Evolutionary conservation across 2,113 vertebrate species (phyloP).

Genomic region (Phycodurus eques): DNA sequence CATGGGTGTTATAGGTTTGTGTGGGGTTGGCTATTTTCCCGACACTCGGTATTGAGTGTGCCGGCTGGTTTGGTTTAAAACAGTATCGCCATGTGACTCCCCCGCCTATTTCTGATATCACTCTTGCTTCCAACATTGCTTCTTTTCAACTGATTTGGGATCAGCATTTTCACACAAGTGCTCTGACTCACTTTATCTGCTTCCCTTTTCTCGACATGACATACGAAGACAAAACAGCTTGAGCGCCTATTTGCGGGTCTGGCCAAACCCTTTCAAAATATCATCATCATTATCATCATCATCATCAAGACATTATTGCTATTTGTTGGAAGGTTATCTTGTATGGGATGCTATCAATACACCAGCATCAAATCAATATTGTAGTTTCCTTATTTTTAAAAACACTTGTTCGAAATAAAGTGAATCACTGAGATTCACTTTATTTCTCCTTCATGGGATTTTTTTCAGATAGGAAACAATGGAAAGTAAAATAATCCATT

Average conservation of each 20-base stretch:
- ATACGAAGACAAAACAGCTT: slow-evolving; percentile 42
- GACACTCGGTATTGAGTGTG: slow-evolving; percentile 22
- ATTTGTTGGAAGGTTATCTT: neutral
- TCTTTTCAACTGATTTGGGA: slow-evolving; percentile 39
- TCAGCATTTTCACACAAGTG: slow-evolving; percentile 30
- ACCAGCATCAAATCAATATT: neutral
- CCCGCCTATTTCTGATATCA: slow-evolving; percentile 21
- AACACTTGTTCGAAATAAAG: too few species aligned
- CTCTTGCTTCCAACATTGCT: slow-evolving; percentile 35
- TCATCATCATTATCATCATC: slow-evolving; percentile 39
- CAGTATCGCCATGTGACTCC: slow-evolving; percentile 30
- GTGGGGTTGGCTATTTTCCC: slow-evolving; percentile 22
- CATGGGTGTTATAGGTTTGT: slow-evolving; percentile 25
- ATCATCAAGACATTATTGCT: slow-evolving; percentile 1
- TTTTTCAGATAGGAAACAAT: neutral
- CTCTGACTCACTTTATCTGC: slow-evolving; percentile 57
- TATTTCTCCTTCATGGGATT: too few species aligned
- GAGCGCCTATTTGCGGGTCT: slow-evolving; percentile 52
- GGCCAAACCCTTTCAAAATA: slow-evolving; percentile 36
- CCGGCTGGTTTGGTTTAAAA: slow-evolving; percentile 43
- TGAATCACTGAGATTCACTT: too few species aligned
- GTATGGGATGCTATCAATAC: neutral
- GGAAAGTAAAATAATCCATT: neutral
- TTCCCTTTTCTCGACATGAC: slow-evolving; percentile 45
- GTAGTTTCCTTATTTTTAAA: too few species aligned